Conservation (phyloP, 2,888 invertebrate species). For the Eupeodes latifasciatus region DNA sequence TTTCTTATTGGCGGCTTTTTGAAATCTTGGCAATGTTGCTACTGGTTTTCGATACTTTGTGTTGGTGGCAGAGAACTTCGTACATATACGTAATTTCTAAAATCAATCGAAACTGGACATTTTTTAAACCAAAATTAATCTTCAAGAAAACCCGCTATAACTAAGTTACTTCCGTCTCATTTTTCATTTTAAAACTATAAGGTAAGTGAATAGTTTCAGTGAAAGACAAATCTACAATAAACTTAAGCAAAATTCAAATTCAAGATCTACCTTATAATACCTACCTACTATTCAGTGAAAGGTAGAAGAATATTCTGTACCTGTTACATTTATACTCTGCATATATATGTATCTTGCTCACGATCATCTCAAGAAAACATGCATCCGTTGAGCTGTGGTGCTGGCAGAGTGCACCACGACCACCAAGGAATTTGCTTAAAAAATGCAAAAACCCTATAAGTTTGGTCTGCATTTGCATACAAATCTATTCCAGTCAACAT, state of each 20-base stretch:
- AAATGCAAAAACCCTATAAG: conserved; percentile 23
- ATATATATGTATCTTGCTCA: conserved; percentile 23
- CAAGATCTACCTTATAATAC: background rate
- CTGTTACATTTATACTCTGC: background rate
- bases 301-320: background rate
- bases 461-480: conserved; percentile 66
- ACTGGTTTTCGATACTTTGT: too few relatives aligned
- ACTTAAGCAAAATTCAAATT: background rate
- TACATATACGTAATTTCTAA: too few relatives aligned
- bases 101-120: too few relatives aligned
- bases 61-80: too few relatives aligned
- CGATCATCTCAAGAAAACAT: conserved; percentile 7
- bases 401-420: conserved; percentile 1
- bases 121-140: too few relatives aligned
- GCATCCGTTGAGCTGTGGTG: background rate
- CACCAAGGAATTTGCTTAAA: conserved; percentile 34
- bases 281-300: too few relatives aligned
- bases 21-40: too few relatives aligned
- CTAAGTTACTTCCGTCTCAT: background rate
- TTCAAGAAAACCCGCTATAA: too few relatives aligned
- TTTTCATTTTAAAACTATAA: background rate
- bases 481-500: conserved; percentile 71
- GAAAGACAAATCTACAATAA: background rate
- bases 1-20: too few relatives aligned
- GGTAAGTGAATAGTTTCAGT: background rate